Conservation (phyloP, 1,140 invertebrate species). For the Drosophila santomea region DNA sequence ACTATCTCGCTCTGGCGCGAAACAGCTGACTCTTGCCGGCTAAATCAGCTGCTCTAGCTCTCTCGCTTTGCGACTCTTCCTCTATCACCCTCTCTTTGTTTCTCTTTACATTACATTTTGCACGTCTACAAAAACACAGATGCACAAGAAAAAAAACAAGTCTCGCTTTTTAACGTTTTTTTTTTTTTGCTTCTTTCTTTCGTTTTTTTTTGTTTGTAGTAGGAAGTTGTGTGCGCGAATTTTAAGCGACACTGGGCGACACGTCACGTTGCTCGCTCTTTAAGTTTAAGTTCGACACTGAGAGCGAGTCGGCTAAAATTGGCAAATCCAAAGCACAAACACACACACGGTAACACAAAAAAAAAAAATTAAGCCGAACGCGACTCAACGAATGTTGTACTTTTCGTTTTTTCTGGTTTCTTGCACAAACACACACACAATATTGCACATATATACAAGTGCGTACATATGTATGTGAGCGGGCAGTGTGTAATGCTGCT, state of each 20-base stretch:
- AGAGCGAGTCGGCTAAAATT: conserved; percentile 77
- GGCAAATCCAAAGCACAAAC: conserved; percentile 65
- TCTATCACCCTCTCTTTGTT: conserved; percentile 1
- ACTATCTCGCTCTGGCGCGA: conserved; percentile 6
- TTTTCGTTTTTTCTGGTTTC: conserved; percentile 42
- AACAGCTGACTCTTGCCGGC: conserved; percentile 79
- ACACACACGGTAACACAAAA: conserved; percentile 38
- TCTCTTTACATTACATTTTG: conserved; percentile 17
- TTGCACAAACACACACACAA: conserved; percentile 10
- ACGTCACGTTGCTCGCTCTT: conserved; percentile 82
- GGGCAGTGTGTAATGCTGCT: conserved; percentile 49
- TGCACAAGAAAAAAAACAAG: conserved; percentile 43
- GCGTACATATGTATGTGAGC: conserved; percentile 4
- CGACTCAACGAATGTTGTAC: conserved; percentile 36
- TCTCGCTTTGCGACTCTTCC: conserved; percentile 4
- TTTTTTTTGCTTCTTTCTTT: conserved; percentile 23
- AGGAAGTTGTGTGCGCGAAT: conserved; percentile 72
- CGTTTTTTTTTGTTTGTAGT: conserved; percentile 41
- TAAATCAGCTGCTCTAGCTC: conserved; percentile 69
- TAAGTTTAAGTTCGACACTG: conserved; percentile 82
- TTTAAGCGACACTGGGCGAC: conserved; percentile 73
- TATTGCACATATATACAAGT: conserved; percentile 22
- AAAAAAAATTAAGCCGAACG: conserved; percentile 39
- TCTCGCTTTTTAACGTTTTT: conserved; percentile 23
- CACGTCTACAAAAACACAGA: conserved; percentile 24